These are phyloP conservation scores for Drosophila tsacasi DNA, from an alignment of 1,140 invertebrate species.

Conservation along the genomic window DNA sequence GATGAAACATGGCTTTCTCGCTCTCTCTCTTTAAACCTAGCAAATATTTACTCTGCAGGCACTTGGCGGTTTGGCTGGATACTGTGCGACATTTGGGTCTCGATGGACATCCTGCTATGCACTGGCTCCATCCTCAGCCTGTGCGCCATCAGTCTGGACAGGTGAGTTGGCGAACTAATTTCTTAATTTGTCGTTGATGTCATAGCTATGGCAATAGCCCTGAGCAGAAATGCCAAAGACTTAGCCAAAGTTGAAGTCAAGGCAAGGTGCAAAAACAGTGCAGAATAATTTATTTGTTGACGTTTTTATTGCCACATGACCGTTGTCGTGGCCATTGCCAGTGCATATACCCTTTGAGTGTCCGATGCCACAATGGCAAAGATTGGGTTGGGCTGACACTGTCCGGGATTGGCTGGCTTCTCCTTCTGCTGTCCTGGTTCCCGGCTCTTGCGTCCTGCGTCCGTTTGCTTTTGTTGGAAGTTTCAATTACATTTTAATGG, in stretches of 20 bases:
- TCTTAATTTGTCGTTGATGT: conserved; percentile 62
- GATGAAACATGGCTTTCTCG: neutral
- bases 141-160: conserved; percentile 94
- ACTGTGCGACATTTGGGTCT: conserved; percentile 96
- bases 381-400: conserved; percentile 43
- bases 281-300: conserved; percentile 69
- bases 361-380: conserved; percentile 31
- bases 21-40: neutral
- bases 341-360: conserved; percentile 55
- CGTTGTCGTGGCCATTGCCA: conserved; percentile 34
- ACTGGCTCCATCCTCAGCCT: conserved; percentile 93
- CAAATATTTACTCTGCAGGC: conserved; percentile 85
- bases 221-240: neutral
- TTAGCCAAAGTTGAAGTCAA: conserved; percentile 5
- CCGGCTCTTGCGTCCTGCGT: neutral
- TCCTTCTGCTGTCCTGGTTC: conserved; percentile 1
- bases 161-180: conserved; percentile 78
- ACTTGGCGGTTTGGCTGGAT: conserved; percentile 92
- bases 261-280: conserved; percentile 72
- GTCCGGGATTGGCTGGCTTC: conserved; percentile 14
- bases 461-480: conserved; percentile 69
- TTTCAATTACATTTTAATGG: conserved; percentile 85
- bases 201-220: conserved; percentile 33
- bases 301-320: conserved; percentile 71
- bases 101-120: conserved; percentile 96